Evolutionary conservation across 2,113 vertebrate species (phyloP), one percentile per base, ranked within the genome.

Genomic region (Astur gentilis): DNA sequence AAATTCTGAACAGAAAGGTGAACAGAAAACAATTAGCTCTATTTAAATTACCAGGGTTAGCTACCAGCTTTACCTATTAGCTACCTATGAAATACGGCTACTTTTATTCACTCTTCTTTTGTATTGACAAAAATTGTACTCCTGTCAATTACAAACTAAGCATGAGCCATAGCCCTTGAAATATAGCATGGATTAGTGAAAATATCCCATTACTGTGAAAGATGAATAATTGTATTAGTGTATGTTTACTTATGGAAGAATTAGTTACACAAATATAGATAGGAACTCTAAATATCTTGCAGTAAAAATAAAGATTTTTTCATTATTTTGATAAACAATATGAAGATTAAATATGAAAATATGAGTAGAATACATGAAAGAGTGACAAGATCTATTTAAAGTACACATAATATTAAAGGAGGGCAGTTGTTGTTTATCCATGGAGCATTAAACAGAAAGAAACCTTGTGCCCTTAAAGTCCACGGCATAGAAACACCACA

Each of bases 361-460:
- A 72, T 7, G 66, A 91, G 45, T 50, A 71, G 36, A 91, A 83
- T 44, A 50, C 16, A 42, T 83, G 72, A 66, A 91, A 95, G 26
- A 61, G 42, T n/a, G 26, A 92, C 31, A 89, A 81, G 21, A 78
- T 49, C 52, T 80, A 34, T 78, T 94, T 84, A 18, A 88, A 84
- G 64, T 49, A 44, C 6, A 84, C 27, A 26, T 55, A 87, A 52
- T 58, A 92, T 14, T 38, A 78, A 76, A 65, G 60, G 5, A 17
- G 36, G 9, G 7, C 17, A 83, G 20, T n/a, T 83, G 54, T 54
- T 96, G 45, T 75, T 86, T 62, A 73, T 52, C 75, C 36, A 64
- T 54, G 23, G 80, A 52, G 61, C 36, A 97, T 82, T 92, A 97
- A 83, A 78, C 31, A 93, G 58, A 92, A 90, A 67, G 47, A 91